These are phyloP conservation scores for Deroplatys truncata DNA, from an alignment of 2,888 invertebrate species.

Conservation along the genomic window DNA sequence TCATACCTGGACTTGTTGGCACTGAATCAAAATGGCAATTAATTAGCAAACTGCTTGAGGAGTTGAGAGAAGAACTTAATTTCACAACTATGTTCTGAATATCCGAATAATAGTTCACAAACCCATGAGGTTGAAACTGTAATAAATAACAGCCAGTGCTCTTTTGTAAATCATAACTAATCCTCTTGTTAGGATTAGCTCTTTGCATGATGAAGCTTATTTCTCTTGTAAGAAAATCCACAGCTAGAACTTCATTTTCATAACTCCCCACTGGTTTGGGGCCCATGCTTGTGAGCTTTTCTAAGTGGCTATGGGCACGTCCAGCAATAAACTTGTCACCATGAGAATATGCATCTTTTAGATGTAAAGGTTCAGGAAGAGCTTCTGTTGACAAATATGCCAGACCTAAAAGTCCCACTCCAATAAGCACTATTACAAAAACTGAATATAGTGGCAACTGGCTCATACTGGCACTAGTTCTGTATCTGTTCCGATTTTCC, in stretches of 20 bases:
- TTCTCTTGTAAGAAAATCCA: constrained; percentile 42
- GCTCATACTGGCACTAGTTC: not conserved
- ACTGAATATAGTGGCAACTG: not conserved
- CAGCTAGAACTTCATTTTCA: constrained; percentile 40
- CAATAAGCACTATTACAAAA: not conserved
- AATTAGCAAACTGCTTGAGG: constrained; percentile 44
- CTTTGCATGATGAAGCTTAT: constrained; percentile 40
- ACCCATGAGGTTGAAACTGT: constrained; percentile 45
- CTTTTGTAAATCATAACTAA: constrained; percentile 47
- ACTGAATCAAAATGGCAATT: constrained; percentile 58
- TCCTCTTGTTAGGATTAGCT: constrained; percentile 34
- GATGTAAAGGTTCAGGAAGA: constrained; percentile 53
- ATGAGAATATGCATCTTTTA: constrained; percentile 42
- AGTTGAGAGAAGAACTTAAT: constrained; percentile 46
- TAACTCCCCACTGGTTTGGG: constrained; percentile 37
- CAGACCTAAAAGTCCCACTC: not conserved
- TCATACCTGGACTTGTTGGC: constrained; percentile 48
- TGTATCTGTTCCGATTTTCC: not conserved
- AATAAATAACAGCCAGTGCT: constrained; percentile 50
- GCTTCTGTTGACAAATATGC: not conserved
- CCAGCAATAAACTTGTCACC: constrained; percentile 57
- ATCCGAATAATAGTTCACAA: constrained; percentile 48
- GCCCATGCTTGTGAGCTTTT: constrained; percentile 41
- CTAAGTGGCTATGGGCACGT: constrained; percentile 60
- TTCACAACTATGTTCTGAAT: constrained; percentile 47